Percentiles rank a stretch among this genome's conserved stretches.
These are phyloP conservation scores for Haliclona indistincta DNA, from an alignment of 37 sponge, comb jelly and placozoan species.

Conservation along the genomic window DNA sequence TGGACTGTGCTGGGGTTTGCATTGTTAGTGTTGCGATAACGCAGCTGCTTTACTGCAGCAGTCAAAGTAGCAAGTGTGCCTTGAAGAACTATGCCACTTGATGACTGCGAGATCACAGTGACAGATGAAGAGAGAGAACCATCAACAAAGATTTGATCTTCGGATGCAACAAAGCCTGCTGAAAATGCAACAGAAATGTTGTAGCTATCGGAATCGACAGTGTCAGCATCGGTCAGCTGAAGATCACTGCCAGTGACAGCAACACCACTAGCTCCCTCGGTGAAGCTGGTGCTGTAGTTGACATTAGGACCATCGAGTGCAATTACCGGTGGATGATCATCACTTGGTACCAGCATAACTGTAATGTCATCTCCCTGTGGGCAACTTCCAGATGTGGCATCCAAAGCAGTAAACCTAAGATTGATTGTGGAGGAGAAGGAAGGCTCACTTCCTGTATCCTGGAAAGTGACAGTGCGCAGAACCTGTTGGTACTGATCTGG, in stretches of 20 bases:
- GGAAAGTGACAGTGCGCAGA: conserved; percentile 46
- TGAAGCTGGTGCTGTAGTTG: conserved; percentile 36
- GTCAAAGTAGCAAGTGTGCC: conserved; percentile 9
- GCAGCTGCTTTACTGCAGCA: conserved; percentile 21
- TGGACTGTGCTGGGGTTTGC: conserved; percentile 17
- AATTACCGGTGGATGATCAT: conserved; percentile 56
- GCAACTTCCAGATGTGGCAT: conserved; percentile 4
- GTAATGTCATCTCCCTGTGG: conserved; percentile 23
- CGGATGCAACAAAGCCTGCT: conserved; percentile 25
- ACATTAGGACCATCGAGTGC: conserved; percentile 31
- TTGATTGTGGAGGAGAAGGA: conserved; percentile 12
- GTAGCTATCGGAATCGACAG: conserved; percentile 24
- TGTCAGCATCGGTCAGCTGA: conserved; percentile 53
- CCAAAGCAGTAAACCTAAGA: conserved; percentile 32
- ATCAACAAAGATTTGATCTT: conserved; percentile 19
- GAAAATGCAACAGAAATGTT: conserved; percentile 8
- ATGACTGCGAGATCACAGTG: neutral
- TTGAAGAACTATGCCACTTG: conserved; percentile 5
- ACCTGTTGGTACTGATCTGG: conserved; percentile 33
- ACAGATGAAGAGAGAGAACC: neutral
- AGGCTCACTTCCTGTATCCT: conserved; percentile 47
- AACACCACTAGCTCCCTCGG: conserved; percentile 36
- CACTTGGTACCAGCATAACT: conserved; percentile 57
- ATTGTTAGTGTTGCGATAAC: conserved; percentile 27
- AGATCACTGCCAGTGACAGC: conserved; percentile 31